Evolutionary conservation across 1,140 invertebrate species (phyloP), one percentile per base, ranked within the genome.

Genomic region (Drosophila fuyamai): DNA sequence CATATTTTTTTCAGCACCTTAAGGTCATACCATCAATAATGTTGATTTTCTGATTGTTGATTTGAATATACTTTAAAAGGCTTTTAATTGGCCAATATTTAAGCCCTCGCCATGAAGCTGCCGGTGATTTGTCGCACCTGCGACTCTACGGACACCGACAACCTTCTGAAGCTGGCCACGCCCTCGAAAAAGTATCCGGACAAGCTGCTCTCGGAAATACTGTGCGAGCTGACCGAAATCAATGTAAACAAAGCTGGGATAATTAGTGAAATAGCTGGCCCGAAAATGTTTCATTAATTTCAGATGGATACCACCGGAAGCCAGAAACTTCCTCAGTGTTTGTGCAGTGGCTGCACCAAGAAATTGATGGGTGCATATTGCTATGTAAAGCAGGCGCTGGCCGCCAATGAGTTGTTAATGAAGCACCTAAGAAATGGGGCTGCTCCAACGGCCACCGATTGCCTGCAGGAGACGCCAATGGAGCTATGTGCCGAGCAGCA

Each of bases 91-190:
- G 32, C 18, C 47, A 9, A 32, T 18, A 54, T 14, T 5, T 38
- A 46, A 18, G 47, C 12, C 14, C 7, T 41, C 23, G 29, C 65
- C 44, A 88, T 89, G 84, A 90, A 81, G 77, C 66, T 90, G 29
- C 85, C 84, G 4, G 66, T 81, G 13, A 75, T 79, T 41, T 89
- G 84, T 60, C 85, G 84, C 48, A 89, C 84, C n/a, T 89, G 84
- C 60, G 85, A 89, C 80, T 68, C 85, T 29, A 76, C 70, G 35
- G 77, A 81, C 29, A 58, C 85, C 13, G 85, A 90, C 35, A 84
- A 76, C 47, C 70, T 89, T 12, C 68, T 66, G 2, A 79, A 70
- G 16, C 50, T 89, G 51, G 66, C 57, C 63, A 70, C 84, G 43
- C 54, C 81, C 46, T 84, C 85, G 9, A 89, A 90, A 61, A 74